A percentile compares a stretch with the other conserved stretches of the same genome.
Evolutionary conservation across 2,113 vertebrate genomes (phyloP).

Genomic region (Artemisiospiza belli): DNA sequence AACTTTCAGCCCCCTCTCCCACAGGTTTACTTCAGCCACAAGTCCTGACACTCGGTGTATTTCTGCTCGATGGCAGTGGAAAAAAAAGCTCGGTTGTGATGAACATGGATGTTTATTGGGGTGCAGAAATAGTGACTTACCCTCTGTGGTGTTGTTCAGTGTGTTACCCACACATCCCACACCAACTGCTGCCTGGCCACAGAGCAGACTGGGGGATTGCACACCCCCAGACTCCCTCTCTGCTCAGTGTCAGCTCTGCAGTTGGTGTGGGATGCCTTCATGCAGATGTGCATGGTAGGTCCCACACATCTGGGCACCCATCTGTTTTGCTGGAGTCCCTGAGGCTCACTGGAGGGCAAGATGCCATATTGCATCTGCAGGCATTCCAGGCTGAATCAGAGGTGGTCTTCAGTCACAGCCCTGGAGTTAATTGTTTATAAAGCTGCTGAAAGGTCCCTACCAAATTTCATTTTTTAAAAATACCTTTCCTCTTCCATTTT

Average conservation of each 20-base stretch:
- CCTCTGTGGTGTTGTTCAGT: background rate
- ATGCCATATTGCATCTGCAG: background rate
- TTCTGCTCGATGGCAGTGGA: background rate
- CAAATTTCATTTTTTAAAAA: background rate
- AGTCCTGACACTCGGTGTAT: background rate
- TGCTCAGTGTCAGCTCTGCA: background rate
- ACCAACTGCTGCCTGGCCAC: background rate
- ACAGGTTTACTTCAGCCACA: background rate
- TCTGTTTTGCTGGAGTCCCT: background rate
- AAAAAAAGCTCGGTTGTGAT: background rate
- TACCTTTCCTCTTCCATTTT: background rate
- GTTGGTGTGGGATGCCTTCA: background rate
- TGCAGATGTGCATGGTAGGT: background rate
- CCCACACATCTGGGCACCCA: background rate
- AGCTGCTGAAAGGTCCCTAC: slow-evolving; percentile 20
- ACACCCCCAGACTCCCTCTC: background rate
- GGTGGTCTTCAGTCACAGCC: background rate
- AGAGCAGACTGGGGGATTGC: background rate
- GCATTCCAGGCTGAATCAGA: background rate
- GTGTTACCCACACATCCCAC: background rate
- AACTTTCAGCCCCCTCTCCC: background rate
- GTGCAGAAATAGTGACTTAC: background rate
- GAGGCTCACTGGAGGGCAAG: background rate
- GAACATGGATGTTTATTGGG: background rate
- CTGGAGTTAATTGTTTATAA: slow-evolving; percentile 44